phyloP scores from a whole-genome alignment of 2,113 vertebrate species.

The Pundamilia nyererei region DNA sequence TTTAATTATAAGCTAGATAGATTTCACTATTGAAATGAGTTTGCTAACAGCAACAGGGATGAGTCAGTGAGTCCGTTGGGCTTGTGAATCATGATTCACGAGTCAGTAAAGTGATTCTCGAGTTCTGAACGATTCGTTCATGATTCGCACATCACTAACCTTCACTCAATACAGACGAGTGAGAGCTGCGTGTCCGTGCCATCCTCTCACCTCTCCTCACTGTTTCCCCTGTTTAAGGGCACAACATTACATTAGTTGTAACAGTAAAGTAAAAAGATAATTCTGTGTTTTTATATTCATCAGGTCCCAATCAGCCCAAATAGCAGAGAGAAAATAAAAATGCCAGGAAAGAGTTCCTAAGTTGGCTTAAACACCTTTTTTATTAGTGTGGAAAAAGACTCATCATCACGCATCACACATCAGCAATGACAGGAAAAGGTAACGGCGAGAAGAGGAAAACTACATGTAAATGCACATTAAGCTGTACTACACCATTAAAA shows the following conservation, averaged over 20 bases:
- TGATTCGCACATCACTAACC: no score
- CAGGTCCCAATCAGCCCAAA: accelerated
- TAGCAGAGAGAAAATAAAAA: background rate
- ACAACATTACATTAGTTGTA: background rate
- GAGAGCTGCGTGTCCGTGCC: no score
- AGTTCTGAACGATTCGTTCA: no score
- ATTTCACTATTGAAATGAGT: no score
- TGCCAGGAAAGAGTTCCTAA: accelerated
- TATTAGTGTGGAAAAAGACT: background rate
- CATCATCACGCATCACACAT: background rate
- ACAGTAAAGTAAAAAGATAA: background rate
- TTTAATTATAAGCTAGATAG: no score
- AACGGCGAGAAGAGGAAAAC: background rate
- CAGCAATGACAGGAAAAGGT: background rate
- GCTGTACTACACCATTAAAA: accelerated
- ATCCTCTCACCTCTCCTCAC: no score
- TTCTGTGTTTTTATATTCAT: background rate
- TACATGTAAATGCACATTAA: background rate
- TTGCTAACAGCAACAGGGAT: no score
- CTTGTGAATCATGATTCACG: no score
- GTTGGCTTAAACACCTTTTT: background rate
- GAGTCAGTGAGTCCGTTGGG: no score
- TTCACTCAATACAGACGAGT: no score
- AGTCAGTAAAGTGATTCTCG: no score
- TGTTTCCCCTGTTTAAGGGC: no score